A percentile compares a stretch with the other conserved stretches of the same genome.
phyloP scores from a whole-genome alignment of 1,140 invertebrate species.

The Hormaphis cornu region DNA sequence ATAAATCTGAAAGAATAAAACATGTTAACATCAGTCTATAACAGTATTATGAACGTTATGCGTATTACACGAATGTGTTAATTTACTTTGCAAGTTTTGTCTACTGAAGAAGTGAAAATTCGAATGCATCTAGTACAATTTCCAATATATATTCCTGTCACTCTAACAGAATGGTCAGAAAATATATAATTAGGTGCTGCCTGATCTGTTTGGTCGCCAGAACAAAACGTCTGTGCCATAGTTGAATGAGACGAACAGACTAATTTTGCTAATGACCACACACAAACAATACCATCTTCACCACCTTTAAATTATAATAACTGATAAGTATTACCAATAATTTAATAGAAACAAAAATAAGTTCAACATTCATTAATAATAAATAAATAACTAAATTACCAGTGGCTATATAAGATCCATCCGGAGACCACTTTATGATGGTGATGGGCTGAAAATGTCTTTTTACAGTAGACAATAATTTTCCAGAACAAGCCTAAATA shows the following conservation, averaged over 20 bases:
- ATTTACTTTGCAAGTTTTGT: constrained; percentile 60
- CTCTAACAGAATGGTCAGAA: constrained; percentile 62
- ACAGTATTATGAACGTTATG: background rate
- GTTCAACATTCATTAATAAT: too few relatives aligned
- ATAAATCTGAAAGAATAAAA: constrained; percentile 50
- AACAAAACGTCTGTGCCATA: constrained; percentile 41
- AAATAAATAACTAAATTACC: constrained; percentile 20
- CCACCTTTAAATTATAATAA: constrained; percentile 45
- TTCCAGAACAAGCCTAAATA: constrained; percentile 53
- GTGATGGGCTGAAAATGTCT: constrained; percentile 72
- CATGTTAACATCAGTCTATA: background rate
- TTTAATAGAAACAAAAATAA: background rate
- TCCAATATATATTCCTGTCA: constrained; percentile 42
- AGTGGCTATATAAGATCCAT: constrained; percentile 62
- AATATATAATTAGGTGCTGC: constrained; percentile 56
- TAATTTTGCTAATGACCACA: constrained; percentile 50
- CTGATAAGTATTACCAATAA: background rate
- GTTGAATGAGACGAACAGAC: constrained; percentile 17
- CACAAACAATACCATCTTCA: constrained; percentile 74
- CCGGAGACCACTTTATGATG: constrained; percentile 60
- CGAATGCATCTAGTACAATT: constrained; percentile 51
- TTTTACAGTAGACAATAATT: constrained; percentile 57
- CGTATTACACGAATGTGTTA: background rate
- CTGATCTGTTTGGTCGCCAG: constrained; percentile 46
- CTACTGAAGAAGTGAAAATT: constrained; percentile 65